Evolutionary conservation across 2,888 invertebrate species (phyloP), one percentile per base, ranked within the genome.

Genomic region (Mechanitis messenoides): DNA sequence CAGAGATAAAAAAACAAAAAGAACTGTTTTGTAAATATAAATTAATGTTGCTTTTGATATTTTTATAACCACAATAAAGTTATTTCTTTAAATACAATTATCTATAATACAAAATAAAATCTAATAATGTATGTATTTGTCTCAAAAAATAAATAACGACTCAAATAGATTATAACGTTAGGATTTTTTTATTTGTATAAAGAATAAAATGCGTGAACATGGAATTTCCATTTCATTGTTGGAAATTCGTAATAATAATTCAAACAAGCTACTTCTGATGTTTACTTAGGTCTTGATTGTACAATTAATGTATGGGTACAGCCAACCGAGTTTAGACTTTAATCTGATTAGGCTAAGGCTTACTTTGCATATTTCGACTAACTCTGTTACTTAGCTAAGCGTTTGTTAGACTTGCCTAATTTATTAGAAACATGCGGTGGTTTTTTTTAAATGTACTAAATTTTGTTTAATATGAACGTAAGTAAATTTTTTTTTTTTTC

Each of bases 201-300:
- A n/a, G 33, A 57, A 55, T 46, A 58, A 54, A 58, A 59, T 42
- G 20, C 20, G 47, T 55, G 68, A 72, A 76, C 76, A 76, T 71
- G 78, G 75, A 72, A 73, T 75, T 76, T 78, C 77, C 76, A 78
- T 77, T 78, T 72, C 71, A 72, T 79, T 82, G 80, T 81, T 78
- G 76, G 72, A 75, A 80, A 82, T 79, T 79, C 77, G 74, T 80
- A 74, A 81, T 79, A 79, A 82, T 83, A 81, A 83, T 80, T 80
- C 79, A 81, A 81, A 82, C 80, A 80, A 42, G 45, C 55, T 33
- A 72, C 59, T 59, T 74, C 72, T 73, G 71, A 77, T 82, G 81
- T 86, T 85, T 84, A 76, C 75, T 81, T 80, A 80, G 83, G 84
- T 70, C 72, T 73, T 81, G 82, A 84, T 83, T 82, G 80, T 79